A percentile compares a stretch with the other conserved stretches of the same genome.
These are phyloP conservation scores for Callosobruchus maculatus DNA, from an alignment of 2,888 invertebrate species.

Conservation along the genomic window DNA sequence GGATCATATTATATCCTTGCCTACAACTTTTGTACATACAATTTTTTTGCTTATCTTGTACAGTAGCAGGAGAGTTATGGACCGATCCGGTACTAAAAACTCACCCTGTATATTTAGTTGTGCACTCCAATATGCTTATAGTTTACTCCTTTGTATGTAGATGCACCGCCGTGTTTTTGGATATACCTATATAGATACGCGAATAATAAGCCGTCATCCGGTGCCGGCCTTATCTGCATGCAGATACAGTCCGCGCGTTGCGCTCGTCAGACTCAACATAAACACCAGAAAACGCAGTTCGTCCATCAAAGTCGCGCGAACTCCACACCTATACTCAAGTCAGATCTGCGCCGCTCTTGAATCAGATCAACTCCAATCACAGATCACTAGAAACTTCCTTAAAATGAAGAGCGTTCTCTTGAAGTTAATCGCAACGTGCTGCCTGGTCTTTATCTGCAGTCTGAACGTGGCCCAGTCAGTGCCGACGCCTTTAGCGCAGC, in stretches of 20 bases:
- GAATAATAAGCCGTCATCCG: not conserved
- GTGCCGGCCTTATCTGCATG: not conserved
- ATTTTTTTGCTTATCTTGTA: too few relatives aligned
- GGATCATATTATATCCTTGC: too few relatives aligned
- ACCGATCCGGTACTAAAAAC: too few relatives aligned
- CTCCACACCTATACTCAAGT: not conserved
- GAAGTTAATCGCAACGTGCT: not conserved
- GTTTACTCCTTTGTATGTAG: not conserved
- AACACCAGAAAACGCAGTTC: not conserved
- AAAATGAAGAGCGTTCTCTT: not conserved
- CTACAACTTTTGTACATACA: too few relatives aligned
- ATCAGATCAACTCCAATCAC: not conserved
- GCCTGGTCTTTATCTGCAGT: not conserved
- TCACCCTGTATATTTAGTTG: too few relatives aligned
- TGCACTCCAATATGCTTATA: too few relatives aligned
- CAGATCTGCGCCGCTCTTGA: not conserved
- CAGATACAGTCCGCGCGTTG: not conserved
- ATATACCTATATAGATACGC: not conserved
- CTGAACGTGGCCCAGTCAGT: not conserved
- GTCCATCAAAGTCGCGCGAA: not conserved
- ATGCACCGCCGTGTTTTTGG: not conserved
- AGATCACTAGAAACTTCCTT: not conserved
- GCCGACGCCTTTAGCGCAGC: not conserved
- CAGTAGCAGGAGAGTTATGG: too few relatives aligned
- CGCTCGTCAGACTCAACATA: not conserved